Evolutionary conservation across 2,888 invertebrate genomes (phyloP).

Genomic region (Beris chalybata): DNA sequence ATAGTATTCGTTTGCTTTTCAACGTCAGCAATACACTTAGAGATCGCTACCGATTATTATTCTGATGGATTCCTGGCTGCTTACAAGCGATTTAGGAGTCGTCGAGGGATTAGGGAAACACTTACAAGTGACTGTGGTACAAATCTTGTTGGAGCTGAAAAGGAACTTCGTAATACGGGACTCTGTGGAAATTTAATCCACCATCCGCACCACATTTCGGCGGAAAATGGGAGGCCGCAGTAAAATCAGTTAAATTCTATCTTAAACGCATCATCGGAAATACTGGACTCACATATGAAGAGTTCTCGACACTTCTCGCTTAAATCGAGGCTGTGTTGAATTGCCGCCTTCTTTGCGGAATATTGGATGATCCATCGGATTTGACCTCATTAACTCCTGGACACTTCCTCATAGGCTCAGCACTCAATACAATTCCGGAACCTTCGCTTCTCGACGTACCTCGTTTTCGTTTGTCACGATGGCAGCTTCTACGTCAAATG

Average conservation of each 20-base stretch:
- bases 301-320: constrained; percentile 41
- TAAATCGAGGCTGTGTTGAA: constrained; percentile 44
- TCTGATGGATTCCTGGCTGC: no score
- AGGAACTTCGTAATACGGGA: no score
- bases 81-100: no score
- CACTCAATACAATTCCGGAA: neutral
- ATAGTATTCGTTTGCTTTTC: no score
- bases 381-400: constrained; percentile 30
- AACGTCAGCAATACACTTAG: no score
- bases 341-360: constrained; percentile 42
- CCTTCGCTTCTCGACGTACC: neutral
- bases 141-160: no score
- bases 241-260: constrained; percentile 44
- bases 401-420: neutral
- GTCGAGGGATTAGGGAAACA: no score
- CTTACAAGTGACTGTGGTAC: no score
- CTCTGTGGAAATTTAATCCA: no score
- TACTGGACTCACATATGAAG: constrained; percentile 41
- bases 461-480: neutral
- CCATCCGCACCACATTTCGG: constrained; percentile 47
- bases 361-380: constrained; percentile 37
- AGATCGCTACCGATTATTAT: no score
- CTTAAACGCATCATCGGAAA: constrained; percentile 41
- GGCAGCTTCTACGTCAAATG: neutral
- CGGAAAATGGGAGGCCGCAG: constrained; percentile 45